Evolutionary conservation across 2,888 invertebrate species (phyloP).

Genomic region (Andrena marginata): DNA sequence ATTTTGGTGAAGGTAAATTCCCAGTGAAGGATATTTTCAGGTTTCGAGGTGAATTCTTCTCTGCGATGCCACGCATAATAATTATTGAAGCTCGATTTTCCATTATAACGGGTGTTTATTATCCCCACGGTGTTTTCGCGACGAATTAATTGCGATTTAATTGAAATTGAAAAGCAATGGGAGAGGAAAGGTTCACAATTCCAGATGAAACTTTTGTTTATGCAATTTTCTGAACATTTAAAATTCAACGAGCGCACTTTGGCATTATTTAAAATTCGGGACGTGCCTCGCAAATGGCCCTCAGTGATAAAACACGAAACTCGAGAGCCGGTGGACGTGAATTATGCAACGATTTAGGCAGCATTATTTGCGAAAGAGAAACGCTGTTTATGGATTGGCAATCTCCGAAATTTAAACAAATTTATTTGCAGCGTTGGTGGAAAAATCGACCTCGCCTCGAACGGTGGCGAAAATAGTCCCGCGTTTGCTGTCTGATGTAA

Average conservation of each 20-base stretch:
- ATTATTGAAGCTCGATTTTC: conserved; percentile 4
- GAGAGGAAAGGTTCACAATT: no score
- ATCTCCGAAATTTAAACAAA: conserved; percentile 7
- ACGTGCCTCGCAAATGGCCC: no score
- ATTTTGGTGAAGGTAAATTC: conserved; percentile 1
- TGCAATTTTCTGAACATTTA: not conserved
- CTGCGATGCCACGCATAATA: not conserved
- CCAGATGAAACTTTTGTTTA: not conserved
- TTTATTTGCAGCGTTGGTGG: no score
- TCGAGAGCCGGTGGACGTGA: not conserved
- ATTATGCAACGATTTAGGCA: conserved; percentile 1
- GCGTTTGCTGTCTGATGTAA: conserved; percentile 6
- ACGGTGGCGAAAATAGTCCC: not conserved
- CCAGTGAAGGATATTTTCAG: not conserved
- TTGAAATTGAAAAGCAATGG: not conserved
- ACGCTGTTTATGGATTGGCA: not conserved
- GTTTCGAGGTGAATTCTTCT: not conserved
- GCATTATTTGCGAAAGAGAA: conserved; percentile 1
- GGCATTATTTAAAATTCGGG: not conserved
- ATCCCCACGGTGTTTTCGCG: not conserved
- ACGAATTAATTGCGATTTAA: not conserved
- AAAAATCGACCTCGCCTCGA: not conserved
- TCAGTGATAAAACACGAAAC: not conserved
- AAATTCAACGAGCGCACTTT: not conserved
- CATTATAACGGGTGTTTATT: conserved; percentile 9